Base-by-base conservation (phyloP, 2,888 invertebrate genomes). In the Embidobia sp. region DNA sequence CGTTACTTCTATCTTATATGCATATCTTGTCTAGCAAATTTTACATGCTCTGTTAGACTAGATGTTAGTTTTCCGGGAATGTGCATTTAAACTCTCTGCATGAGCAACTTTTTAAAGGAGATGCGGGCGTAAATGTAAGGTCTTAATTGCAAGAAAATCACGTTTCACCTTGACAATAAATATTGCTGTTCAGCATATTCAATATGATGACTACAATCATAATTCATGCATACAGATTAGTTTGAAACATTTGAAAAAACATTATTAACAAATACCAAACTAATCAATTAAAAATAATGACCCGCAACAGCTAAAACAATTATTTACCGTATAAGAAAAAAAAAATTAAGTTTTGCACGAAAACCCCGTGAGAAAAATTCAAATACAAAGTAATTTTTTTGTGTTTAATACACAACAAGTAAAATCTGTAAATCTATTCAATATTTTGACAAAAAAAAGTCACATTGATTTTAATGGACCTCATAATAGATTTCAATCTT, bases 121-220 rank as follows among this genome's bases (percentile, higher is more conserved):
- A 77, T 77, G 66, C 70, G 76, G 70, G 76, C 59, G 53, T 64
- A 35, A 57, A 66, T 64, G 27, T 46, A 48, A 15, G 1, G 13
- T 55, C 75, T 76, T 76, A 70, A 70, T 70, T 70, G 44, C 37
- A 53, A 51, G 63, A 46, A 44, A 53, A 74, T 64, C 44, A 31
- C 31, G 48, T 10, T 53, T 53, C 3, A 18, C 51, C 26, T 33
- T 31, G 11, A 51, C 42, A 51, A 73, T n/a, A n/a, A n/a, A n/a
- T n/a, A 49, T 40, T 42, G 49, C 7, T 63, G 31, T n/a, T 35
- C 35, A 18, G 35, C 46, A 51, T 48, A 51, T 51, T 11, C 40
- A 57, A 44, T 61, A 48, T 44, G 22, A 44, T 44, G 19, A 11
- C 18, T 40, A n/a, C 31, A 31, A 8, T 2, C 5, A 22, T 22